Base-by-base conservation (phyloP, 2,113 vertebrate genomes). In the Sturnus vulgaris region DNA sequence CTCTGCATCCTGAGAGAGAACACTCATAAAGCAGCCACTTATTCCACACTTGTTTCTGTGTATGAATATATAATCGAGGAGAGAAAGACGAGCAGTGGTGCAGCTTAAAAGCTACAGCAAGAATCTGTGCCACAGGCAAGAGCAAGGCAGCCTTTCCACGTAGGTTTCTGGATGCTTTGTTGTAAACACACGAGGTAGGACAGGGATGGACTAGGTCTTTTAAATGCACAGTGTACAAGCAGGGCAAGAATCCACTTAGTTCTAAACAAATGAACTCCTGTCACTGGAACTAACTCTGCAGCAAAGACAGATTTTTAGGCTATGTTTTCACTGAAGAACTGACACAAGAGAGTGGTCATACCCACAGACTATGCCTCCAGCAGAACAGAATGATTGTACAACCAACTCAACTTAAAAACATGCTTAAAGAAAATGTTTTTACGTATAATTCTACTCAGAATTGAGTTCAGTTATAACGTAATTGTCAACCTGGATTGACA, bases 1-100 rank as follows among this genome's bases (percentile, higher is more conserved):
- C 47, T 49, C 60, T 49, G 24, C 69, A 75, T 56, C 85, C 93
- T 64, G 57, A 89, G 55, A 77, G 39, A 59, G 19, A 0, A 18
- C 76, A 73, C 71, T 84, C 82, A 83, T 88, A 88, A 92, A 86
- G 53, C 87, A 96, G 80, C 61, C 78, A 75, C 59, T 94, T 93
- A 66, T 18, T 77, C 85, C 81, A 77, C 4, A 18, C 64, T 87
- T 92, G 77, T 55, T 86, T 64, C 86, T 88, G 52, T 52, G 52
- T 57, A 66, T 66, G 91, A 94, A 94, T 96, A 53, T 61, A 71
- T 77, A 92, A 92, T 84, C 72, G 50, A 88, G 69, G 72, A 90
- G 24, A 75, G 64, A 60, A 89, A 79, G 79, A 71, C 3, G 20
- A 90, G 55, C 28, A 87, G 66, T 23, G 40, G 60, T 40, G 39